phyloP scores from a whole-genome alignment of 2,797 vertebrate genomes.

The Pangasius sanitwongsei region DNA sequence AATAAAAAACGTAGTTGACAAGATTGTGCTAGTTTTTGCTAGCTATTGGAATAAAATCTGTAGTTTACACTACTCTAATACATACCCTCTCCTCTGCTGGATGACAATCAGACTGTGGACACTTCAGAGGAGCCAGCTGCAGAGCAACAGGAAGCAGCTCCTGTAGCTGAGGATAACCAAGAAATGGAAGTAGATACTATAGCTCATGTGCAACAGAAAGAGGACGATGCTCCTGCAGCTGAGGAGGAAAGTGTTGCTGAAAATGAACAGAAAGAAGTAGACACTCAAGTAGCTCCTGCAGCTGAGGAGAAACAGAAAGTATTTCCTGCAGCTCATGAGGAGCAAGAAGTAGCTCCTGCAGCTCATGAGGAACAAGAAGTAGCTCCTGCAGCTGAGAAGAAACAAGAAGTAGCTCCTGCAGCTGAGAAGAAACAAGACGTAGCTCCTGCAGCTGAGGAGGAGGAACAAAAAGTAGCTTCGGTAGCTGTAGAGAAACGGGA shows the following conservation, averaged over 20 bases:
- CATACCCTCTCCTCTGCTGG: slow-evolving; percentile 24
- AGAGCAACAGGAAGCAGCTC: not conserved
- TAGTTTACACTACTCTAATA: not conserved
- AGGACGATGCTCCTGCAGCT: not conserved
- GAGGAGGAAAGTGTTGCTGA: slow-evolving; percentile 10
- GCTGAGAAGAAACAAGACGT: not conserved
- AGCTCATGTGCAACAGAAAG: not conserved
- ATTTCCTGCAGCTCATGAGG: not conserved
- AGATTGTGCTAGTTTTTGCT: not conserved
- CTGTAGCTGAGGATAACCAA: not conserved
- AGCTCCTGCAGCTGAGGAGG: not conserved
- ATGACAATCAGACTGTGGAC: not conserved
- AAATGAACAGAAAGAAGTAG: not conserved
- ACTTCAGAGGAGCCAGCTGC: not conserved
- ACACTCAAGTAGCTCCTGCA: not conserved
- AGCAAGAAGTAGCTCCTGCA: not conserved
- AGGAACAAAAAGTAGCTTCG: not conserved
- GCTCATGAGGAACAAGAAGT: not conserved
- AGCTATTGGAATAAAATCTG: not conserved
- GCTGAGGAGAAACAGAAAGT: slow-evolving; percentile 5
- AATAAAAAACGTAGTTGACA: not conserved
- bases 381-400: not conserved
- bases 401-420: not conserved
- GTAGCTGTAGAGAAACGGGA: not conserved
- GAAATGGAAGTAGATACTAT: not conserved